Evolutionary conservation across 2,797 vertebrate species (phyloP).

Genomic region (Enteromius treurensis): DNA sequence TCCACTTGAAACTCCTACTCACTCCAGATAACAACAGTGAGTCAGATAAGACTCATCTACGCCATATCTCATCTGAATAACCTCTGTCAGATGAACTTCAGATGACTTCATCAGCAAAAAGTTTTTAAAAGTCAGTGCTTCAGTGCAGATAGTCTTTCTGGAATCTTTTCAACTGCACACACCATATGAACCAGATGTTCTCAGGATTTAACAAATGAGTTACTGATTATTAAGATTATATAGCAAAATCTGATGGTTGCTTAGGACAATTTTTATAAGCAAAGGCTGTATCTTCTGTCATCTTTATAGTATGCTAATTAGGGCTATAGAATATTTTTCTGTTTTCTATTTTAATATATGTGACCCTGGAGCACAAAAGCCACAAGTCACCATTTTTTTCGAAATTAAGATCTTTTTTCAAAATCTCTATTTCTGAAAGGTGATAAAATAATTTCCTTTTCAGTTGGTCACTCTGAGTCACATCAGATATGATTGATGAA

Average conservation of each 20-base stretch:
- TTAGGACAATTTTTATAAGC: background rate
- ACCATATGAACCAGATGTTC: background rate
- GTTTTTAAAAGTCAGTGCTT: constrained; percentile 9
- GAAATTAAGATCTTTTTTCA: too few species aligned
- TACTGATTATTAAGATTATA: background rate
- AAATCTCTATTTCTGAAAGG: too few species aligned
- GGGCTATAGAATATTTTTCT: too few species aligned
- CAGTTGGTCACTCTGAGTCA: too few species aligned
- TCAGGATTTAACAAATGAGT: background rate
- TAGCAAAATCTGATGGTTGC: background rate
- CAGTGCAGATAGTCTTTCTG: background rate
- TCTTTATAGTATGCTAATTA: too few species aligned
- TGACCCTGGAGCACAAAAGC: too few species aligned
- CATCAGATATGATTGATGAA: too few species aligned
- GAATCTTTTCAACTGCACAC: background rate
- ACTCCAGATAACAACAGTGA: constrained; percentile 3
- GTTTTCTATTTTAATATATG: too few species aligned
- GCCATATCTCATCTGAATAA: constrained; percentile 23
- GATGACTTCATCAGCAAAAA: background rate
- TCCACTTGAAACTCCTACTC: constrained; percentile 37
- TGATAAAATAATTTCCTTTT: too few species aligned
- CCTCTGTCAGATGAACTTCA: constrained; percentile 14
- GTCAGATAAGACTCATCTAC: constrained; percentile 27
- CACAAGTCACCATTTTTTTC: too few species aligned
- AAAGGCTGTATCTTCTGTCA: background rate